phyloP scores from a whole-genome alignment of 2,888 invertebrate genomes.

The Sisyra terminalis region DNA sequence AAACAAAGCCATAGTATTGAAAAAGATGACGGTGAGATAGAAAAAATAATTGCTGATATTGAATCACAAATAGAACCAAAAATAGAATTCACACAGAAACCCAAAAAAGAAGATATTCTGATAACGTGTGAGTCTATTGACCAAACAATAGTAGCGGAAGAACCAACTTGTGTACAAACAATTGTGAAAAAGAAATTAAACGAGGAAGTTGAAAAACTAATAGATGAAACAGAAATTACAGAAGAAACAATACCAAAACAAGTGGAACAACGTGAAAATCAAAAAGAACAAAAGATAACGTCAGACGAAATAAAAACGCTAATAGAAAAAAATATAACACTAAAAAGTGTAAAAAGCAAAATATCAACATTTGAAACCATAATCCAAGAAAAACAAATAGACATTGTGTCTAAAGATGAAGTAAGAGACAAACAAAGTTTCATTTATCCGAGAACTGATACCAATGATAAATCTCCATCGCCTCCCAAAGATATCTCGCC shows the following conservation, averaged over 20 bases:
- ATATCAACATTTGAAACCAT: no score
- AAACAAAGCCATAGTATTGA: not conserved
- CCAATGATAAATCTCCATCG: not conserved
- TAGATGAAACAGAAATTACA: not conserved
- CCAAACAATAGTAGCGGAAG: not conserved
- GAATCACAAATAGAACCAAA: not conserved
- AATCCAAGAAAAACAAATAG: no score
- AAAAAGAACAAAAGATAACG: constrained; percentile 2
- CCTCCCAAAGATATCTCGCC: not conserved
- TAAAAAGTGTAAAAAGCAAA: constrained; percentile 4
- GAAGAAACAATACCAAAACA: not conserved
- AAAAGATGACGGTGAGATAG: not conserved
- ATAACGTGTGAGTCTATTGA: not conserved
- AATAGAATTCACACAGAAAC: no score
- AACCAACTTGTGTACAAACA: constrained; percentile 10
- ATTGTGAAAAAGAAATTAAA: constrained; percentile 7
- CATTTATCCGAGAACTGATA: not conserved
- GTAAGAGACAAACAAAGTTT: not conserved
- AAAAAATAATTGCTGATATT: not conserved
- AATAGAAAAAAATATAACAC: not conserved
- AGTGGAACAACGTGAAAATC: not conserved
- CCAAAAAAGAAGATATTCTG: no score
- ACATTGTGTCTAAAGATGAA: not conserved
- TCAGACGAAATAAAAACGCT: constrained; percentile 7
- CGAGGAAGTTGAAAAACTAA: not conserved